A percentile compares a stretch with the other conserved stretches of the same genome.
These are phyloP conservation scores for Deroptyus accipitrinus DNA, from an alignment of 2,113 vertebrate species.

Conservation along the genomic window DNA sequence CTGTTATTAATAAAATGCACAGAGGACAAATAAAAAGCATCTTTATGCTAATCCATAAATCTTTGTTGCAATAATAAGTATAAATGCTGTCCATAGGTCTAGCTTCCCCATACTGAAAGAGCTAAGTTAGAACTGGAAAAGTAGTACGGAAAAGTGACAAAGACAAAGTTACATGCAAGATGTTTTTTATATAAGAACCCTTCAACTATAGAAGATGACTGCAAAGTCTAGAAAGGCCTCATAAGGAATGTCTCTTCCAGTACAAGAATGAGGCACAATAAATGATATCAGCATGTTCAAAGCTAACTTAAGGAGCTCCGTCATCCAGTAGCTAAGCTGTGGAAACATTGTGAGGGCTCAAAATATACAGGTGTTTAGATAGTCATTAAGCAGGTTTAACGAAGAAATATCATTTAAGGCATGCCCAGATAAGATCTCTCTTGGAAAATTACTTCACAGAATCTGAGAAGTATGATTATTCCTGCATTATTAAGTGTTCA, in stretches of 20 bases:
- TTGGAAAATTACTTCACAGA: background rate
- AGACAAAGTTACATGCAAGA: background rate
- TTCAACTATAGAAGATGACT: background rate
- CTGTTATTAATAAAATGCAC: background rate
- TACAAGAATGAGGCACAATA: background rate
- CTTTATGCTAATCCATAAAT: background rate
- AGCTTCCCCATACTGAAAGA: background rate
- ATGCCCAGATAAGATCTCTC: background rate
- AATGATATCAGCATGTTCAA: background rate
- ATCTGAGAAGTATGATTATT: background rate
- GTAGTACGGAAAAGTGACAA: background rate
- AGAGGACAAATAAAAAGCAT: background rate
- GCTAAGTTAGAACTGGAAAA: background rate
- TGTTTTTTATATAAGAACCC: fast-evolving
- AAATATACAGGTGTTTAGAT: background rate
- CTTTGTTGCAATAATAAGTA: background rate
- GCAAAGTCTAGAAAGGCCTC: background rate
- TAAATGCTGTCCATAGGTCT: background rate
- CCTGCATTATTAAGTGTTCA: background rate
- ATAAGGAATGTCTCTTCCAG: background rate
- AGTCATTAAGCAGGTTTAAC: background rate
- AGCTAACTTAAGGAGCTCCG: background rate
- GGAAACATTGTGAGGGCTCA: background rate
- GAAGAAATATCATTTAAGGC: background rate
- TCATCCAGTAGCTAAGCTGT: background rate